Conservation (phyloP, 1,140 invertebrate species). For the Eriocheir sinensis region DNA sequence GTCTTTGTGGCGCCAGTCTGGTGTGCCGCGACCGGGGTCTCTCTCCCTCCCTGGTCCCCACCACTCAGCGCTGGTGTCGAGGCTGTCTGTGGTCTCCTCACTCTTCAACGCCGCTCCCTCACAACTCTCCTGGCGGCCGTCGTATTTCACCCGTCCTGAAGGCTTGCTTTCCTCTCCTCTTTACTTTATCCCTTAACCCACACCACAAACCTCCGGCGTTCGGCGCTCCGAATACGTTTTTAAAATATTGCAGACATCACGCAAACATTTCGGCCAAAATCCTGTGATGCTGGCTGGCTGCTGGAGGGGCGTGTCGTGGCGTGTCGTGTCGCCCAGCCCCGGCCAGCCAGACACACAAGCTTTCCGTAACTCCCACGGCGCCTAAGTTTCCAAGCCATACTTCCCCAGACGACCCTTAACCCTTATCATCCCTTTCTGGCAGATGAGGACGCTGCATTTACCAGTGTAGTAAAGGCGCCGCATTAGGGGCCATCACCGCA, state of each 20-base stretch:
- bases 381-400: background rate
- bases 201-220: background rate
- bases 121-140: background rate
- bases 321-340: background rate
- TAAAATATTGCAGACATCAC: background rate
- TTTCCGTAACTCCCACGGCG: background rate
- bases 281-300: too few relatives aligned
- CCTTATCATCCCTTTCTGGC: background rate
- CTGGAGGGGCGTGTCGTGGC: background rate
- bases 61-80: background rate
- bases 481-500: background rate
- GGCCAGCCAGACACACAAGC: background rate
- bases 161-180: background rate
- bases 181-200: background rate
- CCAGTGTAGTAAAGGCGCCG: background rate
- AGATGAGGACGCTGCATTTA: constrained; percentile 12
- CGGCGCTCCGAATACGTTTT: background rate
- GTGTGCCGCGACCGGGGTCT: background rate
- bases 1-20: background rate
- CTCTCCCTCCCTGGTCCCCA: background rate
- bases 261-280: background rate
- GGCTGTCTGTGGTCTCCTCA: background rate
- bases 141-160: background rate
- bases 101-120: background rate
- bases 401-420: background rate